Evolutionary conservation across 2,888 invertebrate genomes (phyloP), one percentile per base, ranked within the genome.

Genomic region (Ceramica pisi): DNA sequence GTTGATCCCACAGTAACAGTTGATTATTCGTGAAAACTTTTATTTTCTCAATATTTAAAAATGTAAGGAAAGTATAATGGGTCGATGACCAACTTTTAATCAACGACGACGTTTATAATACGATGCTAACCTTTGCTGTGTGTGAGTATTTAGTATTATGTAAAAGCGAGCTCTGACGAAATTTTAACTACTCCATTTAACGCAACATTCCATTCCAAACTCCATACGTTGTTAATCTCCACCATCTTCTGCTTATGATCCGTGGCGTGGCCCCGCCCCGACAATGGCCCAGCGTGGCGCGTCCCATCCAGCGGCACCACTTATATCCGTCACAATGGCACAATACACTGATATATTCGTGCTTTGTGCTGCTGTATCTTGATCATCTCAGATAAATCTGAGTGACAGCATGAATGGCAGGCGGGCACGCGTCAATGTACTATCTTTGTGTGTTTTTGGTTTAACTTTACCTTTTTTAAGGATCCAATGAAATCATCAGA

Each of bases 261-360:
- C 26, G 51, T 41, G 51, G 16, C 61, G 44, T 9, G 14, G 26
- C 46, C 21, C 7, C 31, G n/a, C n/a, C 12, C 50, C 44, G 38
- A 78, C 80, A 74, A 74, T 77, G 67, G 71, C 46, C 21, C 69
- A 61, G 53, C 41, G 48, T 31, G 61, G 44, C 57, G 60, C 50
- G 70, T 46, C 68, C 57, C 81, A 55, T 61, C 31, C 51, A 71
- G 55, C 35, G 56, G 56, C 72, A 31, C 60, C 65, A 79, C 74
- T 68, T 82, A 82, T 65, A 79, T 71, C 64, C 60, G 68, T 72
- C 70, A 84, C 82, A 83, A 82, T 84, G 64, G 70, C 71, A 80
- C 80, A 84, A 84, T 83, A 73, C 76, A 57, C 48, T 74, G 41
- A 76, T 82, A 67, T 62, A 75, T 75, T 75, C 71, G 38, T 50